Evolutionary conservation across 2,113 vertebrate species (phyloP), one percentile per base, ranked within the genome.

Genomic region (Thunnus maccoyii): DNA sequence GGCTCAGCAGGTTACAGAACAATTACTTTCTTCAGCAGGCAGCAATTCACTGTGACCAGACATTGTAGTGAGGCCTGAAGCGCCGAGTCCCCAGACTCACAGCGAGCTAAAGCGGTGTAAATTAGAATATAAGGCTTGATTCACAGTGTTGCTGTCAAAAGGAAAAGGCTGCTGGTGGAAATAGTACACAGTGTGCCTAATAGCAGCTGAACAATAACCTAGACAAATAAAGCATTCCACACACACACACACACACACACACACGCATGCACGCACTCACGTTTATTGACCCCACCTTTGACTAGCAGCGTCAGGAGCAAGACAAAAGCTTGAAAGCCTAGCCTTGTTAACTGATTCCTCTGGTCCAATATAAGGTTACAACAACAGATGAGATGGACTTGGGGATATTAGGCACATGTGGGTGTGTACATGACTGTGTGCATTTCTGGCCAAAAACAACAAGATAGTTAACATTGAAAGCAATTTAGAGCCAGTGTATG

Each of bases 291-390:
- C 25, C 20, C 50, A 1, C 72, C 69, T 80, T 79, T 22, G 20
- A 81, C 60, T 15, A 55, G 54, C 60, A 56, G 62, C 51, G 12
- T 32, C 58, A 61, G 36, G 2, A n/a, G 65, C 71, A 72, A 66
- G 62, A 91, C 76, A 94, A 93, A 88, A 75, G 82, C 80, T 52
- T 79, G 88, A 65, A 92, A 94, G 80, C 50, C 0, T 9, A 92
- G 68, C 89, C 82, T 22, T 25, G 88, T 82, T 79, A 91, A 68
- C 68, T 2, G 74, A 90, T 72, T 85, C 80, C 82, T 48, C 9
- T 48, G 78, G 32, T 41, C 62, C 58, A 58, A 73, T 89, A 88
- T 92, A 64, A 63, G 44, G 81, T 94, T 92, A 84, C 91, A 73
- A 48, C 32, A 75, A 36, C 61, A 64, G 78, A 88, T 71, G 67